A percentile compares a stretch with the other conserved stretches of the same genome.
These are phyloP conservation scores for Tetragnatha versicolor DNA, from an alignment of 1,140 invertebrate species.

Conservation along the genomic window DNA sequence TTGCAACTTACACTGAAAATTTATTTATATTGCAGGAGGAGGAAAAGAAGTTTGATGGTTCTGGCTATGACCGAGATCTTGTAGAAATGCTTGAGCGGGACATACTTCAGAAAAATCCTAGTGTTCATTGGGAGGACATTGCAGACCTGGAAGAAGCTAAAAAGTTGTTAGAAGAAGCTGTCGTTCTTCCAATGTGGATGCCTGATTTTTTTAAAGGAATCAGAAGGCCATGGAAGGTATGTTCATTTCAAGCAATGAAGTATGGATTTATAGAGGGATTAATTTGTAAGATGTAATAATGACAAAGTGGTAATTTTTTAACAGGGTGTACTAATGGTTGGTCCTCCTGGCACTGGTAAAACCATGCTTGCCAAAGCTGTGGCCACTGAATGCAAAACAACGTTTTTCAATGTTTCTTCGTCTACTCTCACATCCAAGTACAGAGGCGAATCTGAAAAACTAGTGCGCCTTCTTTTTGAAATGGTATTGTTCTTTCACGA, in stretches of 20 bases:
- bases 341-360: constrained; percentile 97
- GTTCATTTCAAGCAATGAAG: neutral
- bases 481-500: too few species aligned
- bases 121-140: constrained; percentile 97
- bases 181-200: constrained; percentile 97
- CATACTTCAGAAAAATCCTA: constrained; percentile 97
- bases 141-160: constrained; percentile 96
- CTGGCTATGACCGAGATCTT: constrained; percentile 88
- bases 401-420: constrained; percentile 98
- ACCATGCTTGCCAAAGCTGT: constrained; percentile 99
- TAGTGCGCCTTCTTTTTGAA: constrained; percentile 96
- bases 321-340: constrained; percentile 93
- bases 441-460: constrained; percentile 97
- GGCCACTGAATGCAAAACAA: constrained; percentile 98
- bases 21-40: constrained; percentile 63
- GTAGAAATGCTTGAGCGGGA: constrained; percentile 96
- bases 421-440: constrained; percentile 98
- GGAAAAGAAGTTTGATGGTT: constrained; percentile 89
- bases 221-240: constrained; percentile 81
- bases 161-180: constrained; percentile 93
- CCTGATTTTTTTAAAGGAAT: constrained; percentile 99
- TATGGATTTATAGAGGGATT: neutral
- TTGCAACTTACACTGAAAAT: neutral
- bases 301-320: too few species aligned
- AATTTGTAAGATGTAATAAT: neutral